A percentile compares a stretch with the other conserved stretches of the same genome.
Evolutionary conservation across 2,113 vertebrate species (phyloP).

Genomic region (Forbesichthys papilliferus): DNA sequence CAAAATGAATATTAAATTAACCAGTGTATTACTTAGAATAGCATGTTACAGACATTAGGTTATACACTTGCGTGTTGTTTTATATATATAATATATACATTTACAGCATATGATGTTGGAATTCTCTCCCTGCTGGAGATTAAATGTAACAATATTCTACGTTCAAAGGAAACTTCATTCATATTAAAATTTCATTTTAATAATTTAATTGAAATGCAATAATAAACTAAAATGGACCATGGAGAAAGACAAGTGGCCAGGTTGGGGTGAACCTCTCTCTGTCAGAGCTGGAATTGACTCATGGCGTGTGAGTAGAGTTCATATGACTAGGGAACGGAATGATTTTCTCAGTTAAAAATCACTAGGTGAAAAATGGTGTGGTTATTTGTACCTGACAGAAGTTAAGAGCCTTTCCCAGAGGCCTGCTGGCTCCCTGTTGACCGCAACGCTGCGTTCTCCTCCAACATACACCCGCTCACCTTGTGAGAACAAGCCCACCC

Average conservation of each 20-base stretch:
- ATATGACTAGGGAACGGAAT: constrained; percentile 75
- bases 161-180: too few species aligned
- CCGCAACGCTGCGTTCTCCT: constrained; percentile 74
- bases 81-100: too few species aligned
- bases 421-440: constrained; percentile 76
- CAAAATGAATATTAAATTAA: too few species aligned
- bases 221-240: constrained; percentile 5
- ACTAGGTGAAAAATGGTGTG: constrained; percentile 80
- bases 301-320: constrained; percentile 75
- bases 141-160: too few species aligned
- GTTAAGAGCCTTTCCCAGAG: constrained; percentile 82
- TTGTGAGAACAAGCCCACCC: constrained; percentile 66
- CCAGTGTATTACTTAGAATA: too few species aligned
- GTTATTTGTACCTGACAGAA: constrained; percentile 85
- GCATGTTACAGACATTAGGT: too few species aligned
- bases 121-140: too few species aligned
- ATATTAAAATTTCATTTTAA: too few species aligned
- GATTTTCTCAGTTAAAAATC: constrained; percentile 80
- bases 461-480: constrained; percentile 75
- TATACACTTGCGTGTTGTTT: too few species aligned
- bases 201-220: too few species aligned
- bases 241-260: constrained; percentile 24
- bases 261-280: constrained; percentile 34
- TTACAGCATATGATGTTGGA: too few species aligned
- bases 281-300: constrained; percentile 71